phyloP scores from a whole-genome alignment of 1,140 invertebrate genomes.

The Drosophila saltans region DNA sequence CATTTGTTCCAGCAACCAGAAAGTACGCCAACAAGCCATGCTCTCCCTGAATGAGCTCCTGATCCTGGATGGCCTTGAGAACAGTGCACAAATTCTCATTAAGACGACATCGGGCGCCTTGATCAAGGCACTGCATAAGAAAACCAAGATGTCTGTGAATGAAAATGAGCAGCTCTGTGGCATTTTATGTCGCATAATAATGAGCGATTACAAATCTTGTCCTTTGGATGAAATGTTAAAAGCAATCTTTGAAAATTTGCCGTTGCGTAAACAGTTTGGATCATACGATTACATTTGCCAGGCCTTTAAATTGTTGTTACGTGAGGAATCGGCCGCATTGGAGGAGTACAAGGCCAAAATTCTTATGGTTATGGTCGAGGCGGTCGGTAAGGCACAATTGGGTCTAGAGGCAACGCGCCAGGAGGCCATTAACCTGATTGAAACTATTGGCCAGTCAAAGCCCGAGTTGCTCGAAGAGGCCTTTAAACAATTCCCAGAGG shows the following conservation, averaged over 20 bases:
- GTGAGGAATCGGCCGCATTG: not conserved
- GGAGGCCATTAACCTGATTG: not conserved
- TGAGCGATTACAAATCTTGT: not conserved
- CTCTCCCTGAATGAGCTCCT: slow-evolving; percentile 9
- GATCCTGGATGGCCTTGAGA: not conserved
- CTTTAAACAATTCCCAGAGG: not conserved
- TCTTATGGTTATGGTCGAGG: not conserved
- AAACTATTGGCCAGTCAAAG: not conserved
- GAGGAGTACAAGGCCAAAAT: not conserved
- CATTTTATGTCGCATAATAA: slow-evolving; percentile 15
- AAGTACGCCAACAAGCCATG: slow-evolving; percentile 3
- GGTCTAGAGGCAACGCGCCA: not conserved
- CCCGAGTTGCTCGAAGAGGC: not conserved
- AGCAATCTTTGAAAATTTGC: not conserved
- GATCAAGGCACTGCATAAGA: not conserved
- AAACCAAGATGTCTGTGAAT: not conserved
- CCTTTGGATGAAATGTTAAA: not conserved
- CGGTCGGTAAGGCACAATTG: not conserved
- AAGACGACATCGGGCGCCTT: not conserved
- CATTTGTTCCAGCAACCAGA: slow-evolving; percentile 6
- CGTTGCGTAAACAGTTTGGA: not conserved
- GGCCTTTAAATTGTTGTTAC: not conserved
- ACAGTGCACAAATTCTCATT: slow-evolving; percentile 4
- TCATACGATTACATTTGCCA: not conserved
- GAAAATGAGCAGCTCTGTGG: slow-evolving; percentile 20